Evolutionary conservation across 1,140 invertebrate species (phyloP), one percentile per base, ranked within the genome.

Genomic region (Musca vetustissima): DNA sequence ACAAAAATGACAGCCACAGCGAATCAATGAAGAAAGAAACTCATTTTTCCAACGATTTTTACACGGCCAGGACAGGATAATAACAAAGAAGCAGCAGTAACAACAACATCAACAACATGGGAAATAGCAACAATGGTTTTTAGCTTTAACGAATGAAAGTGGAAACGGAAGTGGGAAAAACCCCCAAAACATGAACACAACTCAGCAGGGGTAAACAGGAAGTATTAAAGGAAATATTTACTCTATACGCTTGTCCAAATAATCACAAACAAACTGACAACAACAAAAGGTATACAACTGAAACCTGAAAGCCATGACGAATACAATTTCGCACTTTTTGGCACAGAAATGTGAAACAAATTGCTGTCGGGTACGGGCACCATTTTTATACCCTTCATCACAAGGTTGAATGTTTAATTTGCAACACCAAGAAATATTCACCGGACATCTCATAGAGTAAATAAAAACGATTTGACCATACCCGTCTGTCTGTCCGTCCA

Each of bases 181-280:
- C 28, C n/a, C 9, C n/a, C 9, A 61, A 61, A 61, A 61, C 36
- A 13, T 57, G 25, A 25, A 53, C 22, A 53, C 3, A 57, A 57
- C 22, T 15, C 14, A 57, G 13, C 14, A 57, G 14, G 25, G 25
- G 22, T 19, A 28, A 36, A 61, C 32, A 61, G 17, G 28, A 61
- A 43, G 1, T 43, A 43, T 43, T 43, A 43, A 43, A 43, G 36
- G 36, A 19, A 61, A 61, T 61, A 61, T 61, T 61, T 61, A 61
- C 57, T 32, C 28, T 61, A 36, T 61, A 36, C 57, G 57, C 28
- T 61, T 61, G 43, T 61, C 57, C 32, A 36, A 61, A 61, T 61
- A 61, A 61, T 61, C 57, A 61, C 17, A 43, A 43, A 43, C 11
- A 43, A 43, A 43, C 11, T n/a, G n/a, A 13, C 36, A 43, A 43